Base-by-base conservation (phyloP, 2,113 vertebrate genomes). In the Antechinus flavipes region DNA sequence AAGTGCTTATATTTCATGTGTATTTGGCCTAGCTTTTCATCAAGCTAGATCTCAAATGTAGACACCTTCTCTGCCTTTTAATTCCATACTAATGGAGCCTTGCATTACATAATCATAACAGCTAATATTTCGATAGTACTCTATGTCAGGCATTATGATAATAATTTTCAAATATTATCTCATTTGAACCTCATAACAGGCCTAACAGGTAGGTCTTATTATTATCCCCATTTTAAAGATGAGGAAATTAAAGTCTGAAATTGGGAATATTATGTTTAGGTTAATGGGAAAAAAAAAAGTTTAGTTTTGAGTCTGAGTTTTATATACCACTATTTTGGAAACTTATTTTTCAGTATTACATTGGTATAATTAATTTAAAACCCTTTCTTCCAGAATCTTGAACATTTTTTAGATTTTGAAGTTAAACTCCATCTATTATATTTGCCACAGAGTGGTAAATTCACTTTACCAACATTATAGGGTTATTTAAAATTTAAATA, bases 291-390 rank as follows among this genome's bases (percentile, higher is more conserved):
- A 11, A 19, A 19, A 14, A 0, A 90, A 1, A 24, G 23, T 56
- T 92, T 92, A 35, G 25, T 89, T 61, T 49, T 3, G 55, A 53
- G 2, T 76, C 93, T 47, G 50, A 55, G 54, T 68, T 68, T 89
- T 23, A 46, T 46, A 4, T 5, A 56, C 10, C 23, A 91, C 46
- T 93, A 93, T 90, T 94, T 96, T 92, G n/a, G 91, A 96, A 93
- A 68, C 68, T 10, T 27, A 84, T 30, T 92, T 76, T 92, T 42
- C 5, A 10, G 47, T 95, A 90, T 91, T 93, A 93, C 19, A 91
- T 90, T 90, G 94, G 89, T 8, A 42, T 58, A 84, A 14, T 35
- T 27, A 94, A 50, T 84, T 92, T 95, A 84, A 91, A 93, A 91
- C 30, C 42, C 8, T 61, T 68, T 61, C 91, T 10, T 89, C 25